These are phyloP conservation scores for Erpobdella octoculata DNA, from an alignment of 2,888 invertebrate species.

Conservation along the genomic window DNA sequence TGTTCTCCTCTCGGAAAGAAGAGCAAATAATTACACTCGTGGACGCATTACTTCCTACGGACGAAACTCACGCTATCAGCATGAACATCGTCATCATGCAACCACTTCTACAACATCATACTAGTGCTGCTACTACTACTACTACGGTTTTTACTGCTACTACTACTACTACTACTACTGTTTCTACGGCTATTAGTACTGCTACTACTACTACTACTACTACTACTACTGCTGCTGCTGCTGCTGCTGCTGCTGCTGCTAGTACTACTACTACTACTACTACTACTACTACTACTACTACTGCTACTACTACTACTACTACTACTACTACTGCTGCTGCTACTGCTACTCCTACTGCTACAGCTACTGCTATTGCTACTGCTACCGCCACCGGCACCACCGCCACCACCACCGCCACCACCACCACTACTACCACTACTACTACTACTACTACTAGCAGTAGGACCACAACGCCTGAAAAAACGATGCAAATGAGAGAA, in stretches of 20 bases:
- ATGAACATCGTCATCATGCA: too few species aligned
- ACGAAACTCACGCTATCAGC: too few species aligned
- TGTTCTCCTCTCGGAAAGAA: too few species aligned
- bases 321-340: constrained; percentile 28
- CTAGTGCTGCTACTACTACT: too few species aligned
- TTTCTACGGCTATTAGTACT: too few species aligned
- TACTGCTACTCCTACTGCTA: background rate
- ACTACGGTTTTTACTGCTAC: too few species aligned
- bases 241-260: constrained; percentile 23
- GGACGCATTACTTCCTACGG: too few species aligned
- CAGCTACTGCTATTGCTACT: background rate
- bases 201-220: constrained; percentile 1
- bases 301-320: constrained; percentile 31
- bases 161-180: too few species aligned
- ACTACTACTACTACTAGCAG: constrained; percentile 2
- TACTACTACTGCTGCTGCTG: background rate
- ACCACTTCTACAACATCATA: too few species aligned
- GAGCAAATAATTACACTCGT: too few species aligned
- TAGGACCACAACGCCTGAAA: background rate
- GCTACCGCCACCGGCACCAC: constrained; percentile 9
- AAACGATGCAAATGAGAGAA: too few species aligned
- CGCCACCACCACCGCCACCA: constrained; percentile 9
- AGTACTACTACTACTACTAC: constrained; percentile 32
- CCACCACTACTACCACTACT: constrained; percentile 8
- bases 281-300: constrained; percentile 33